Percentiles rank a stretch among this genome's conserved stretches.
Evolutionary conservation across 2,797 vertebrate species (phyloP).

Genomic region (Parauchenoglanis punctatus): DNA sequence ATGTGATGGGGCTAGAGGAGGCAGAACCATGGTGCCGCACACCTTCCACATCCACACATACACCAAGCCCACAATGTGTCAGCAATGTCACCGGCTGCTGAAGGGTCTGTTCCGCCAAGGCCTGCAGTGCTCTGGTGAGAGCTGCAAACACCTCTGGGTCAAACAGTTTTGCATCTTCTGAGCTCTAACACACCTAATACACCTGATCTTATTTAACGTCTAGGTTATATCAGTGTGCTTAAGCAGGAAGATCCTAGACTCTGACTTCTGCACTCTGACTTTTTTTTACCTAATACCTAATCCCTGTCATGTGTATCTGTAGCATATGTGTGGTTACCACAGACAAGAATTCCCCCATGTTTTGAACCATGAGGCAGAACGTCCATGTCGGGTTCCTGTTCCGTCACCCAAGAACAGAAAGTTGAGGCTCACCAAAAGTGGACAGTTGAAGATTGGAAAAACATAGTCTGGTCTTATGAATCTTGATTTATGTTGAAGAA

Average conservation of each 20-base stretch:
- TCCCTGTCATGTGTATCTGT: neutral
- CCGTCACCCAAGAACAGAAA: neutral
- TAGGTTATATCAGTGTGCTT: neutral
- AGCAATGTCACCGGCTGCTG: slow-evolving; percentile 75
- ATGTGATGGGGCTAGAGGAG: slow-evolving; percentile 52
- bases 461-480: too few relatives aligned
- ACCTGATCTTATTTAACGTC: neutral
- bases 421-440: neutral
- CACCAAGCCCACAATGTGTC: slow-evolving; percentile 77
- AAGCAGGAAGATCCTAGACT: neutral
- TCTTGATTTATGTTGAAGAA: too few relatives aligned
- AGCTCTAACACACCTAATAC: neutral
- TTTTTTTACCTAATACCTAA: neutral
- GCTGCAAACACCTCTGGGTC: neutral
- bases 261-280: neutral
- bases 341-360: neutral
- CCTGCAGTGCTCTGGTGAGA: slow-evolving; percentile 77
- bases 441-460: neutral
- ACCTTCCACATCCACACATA: slow-evolving; percentile 82
- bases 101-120: slow-evolving; percentile 81
- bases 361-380: neutral
- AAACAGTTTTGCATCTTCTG: neutral
- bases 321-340: neutral
- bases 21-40: slow-evolving; percentile 71
- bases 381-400: too few relatives aligned